These are phyloP conservation scores for Rotaria sp. DNA, from an alignment of 2,888 invertebrate species.

Conservation along the genomic window DNA sequence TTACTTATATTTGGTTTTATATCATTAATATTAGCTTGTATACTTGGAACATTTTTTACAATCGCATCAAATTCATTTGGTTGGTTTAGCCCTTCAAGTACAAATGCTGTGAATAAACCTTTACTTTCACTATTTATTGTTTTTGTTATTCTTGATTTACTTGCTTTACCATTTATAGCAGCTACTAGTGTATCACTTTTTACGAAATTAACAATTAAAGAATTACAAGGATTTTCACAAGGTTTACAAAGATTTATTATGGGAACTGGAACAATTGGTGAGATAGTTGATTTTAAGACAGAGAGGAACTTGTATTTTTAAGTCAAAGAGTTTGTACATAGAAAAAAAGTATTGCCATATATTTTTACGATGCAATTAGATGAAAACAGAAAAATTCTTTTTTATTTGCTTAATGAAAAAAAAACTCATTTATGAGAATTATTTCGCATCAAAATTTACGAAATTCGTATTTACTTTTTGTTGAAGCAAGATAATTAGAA, in stretches of 20 bases:
- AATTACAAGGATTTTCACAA: conserved; percentile 50
- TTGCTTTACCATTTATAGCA: conserved; percentile 48
- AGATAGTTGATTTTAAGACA: not conserved
- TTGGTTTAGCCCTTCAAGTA: not conserved
- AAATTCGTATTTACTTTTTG: too few relatives aligned
- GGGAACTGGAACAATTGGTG: conserved; percentile 47
- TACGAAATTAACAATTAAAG: conserved; percentile 47
- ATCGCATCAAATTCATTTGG: conserved; percentile 40
- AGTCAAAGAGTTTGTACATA: too few relatives aligned
- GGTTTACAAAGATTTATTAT: conserved; percentile 48
- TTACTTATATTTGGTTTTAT: conserved; percentile 50
- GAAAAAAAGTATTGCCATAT: too few relatives aligned
- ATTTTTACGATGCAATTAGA: too few relatives aligned
- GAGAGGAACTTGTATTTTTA: too few relatives aligned
- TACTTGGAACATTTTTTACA: conserved; percentile 45
- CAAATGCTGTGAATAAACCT: not conserved
- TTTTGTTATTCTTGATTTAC: conserved; percentile 46
- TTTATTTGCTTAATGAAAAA: too few relatives aligned
- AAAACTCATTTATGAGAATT: too few relatives aligned
- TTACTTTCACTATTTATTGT: conserved; percentile 43
- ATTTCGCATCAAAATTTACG: too few relatives aligned
- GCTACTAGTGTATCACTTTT: conserved; percentile 48
- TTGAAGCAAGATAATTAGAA: too few relatives aligned
- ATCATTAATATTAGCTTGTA: conserved; percentile 48
- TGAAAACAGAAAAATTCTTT: too few relatives aligned